Percentiles rank a stretch among this genome's conserved stretches.
phyloP scores from a whole-genome alignment of 2,888 invertebrate genomes.

The Ametastegia equiseti region DNA sequence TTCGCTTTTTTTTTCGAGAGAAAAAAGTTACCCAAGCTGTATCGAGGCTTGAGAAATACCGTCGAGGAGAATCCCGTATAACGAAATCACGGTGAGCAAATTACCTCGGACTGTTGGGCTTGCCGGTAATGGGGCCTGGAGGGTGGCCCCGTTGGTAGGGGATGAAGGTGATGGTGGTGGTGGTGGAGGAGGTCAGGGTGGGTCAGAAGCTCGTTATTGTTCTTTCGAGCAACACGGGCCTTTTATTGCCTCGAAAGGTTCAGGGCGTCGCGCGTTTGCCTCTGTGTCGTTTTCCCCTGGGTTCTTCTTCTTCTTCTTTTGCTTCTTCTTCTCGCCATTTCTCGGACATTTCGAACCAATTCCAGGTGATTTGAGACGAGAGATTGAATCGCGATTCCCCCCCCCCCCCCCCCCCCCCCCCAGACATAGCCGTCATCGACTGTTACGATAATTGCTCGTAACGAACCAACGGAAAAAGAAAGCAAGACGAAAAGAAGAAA shows the following conservation, averaged over 20 bases:
- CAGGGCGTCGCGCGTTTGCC: conserved; percentile 1
- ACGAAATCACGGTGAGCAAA: conserved; percentile 41
- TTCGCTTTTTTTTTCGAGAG: background rate
- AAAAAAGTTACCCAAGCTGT: no score
- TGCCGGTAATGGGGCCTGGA: conserved; percentile 38
- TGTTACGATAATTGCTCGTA: conserved; percentile 8
- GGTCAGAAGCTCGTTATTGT: conserved; percentile 40
- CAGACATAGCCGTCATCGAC: background rate
- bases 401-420: background rate
- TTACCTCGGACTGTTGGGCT: conserved; percentile 43
- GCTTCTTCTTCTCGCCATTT: no score
- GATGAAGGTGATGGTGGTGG: background rate
- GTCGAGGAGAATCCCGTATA: conserved; percentile 11
- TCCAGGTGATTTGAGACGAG: conserved; percentile 24
- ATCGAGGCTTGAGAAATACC: conserved; percentile 3
- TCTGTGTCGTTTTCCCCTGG: background rate
- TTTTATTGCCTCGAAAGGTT: conserved; percentile 35
- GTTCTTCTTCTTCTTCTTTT: background rate
- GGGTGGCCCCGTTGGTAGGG: conserved; percentile 12
- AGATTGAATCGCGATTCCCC: background rate
- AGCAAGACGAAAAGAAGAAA: background rate
- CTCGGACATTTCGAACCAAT: conserved; percentile 13
- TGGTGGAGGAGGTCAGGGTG: background rate
- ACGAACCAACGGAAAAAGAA: background rate
- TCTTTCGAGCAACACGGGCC: conserved; percentile 27